Evolutionary conservation across 2,888 invertebrate genomes (phyloP), one percentile per base, ranked within the genome.

Genomic region (Rutpela maculata): DNA sequence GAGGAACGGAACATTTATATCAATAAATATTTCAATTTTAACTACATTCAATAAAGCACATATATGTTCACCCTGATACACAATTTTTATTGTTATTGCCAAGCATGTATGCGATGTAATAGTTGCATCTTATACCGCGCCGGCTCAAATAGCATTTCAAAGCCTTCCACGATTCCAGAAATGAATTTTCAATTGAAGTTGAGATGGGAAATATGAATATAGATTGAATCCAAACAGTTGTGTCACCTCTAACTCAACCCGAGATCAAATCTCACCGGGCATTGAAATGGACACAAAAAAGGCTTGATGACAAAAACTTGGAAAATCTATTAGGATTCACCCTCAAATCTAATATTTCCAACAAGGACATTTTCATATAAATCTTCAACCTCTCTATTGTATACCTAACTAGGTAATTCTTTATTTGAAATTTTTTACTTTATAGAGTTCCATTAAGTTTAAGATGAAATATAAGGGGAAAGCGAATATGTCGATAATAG

Each of bases 201-300:
- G 80, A 76, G 78, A 79, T 76, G 78, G 76, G 74, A 81, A 81
- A 81, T 81, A 81, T 80, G 81, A 81, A 81, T 81, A 81, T 81
- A 81, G 78, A 81, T 80, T 80, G 81, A 78, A 81, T 81, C 76
- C 77, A 76, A 79, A 74, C 79, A 75, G 78, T 81, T 80, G 76
- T 76, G 66, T 60, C 69, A 63, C 70, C 50, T 67, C 66, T 26
- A 55, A 43, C 35, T 31, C 66, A 35, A 35, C 31, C 19, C 60
- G 62, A 55, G 26, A 50, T 17, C 55, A 31, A 22, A 56, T 62
- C 69, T 55, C 75, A 77, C 75, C 78, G 75, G 70, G 75, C 78
- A 75, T 70, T 75, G 55, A 79, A 75, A 78, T 75, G 79, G 78
- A 77, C 80, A 80, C 76, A 80, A 77, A 80, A 77, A 75, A 59